Base-by-base conservation (phyloP, 2,888 invertebrate species). In the Ditylenchus weischeri region DNA sequence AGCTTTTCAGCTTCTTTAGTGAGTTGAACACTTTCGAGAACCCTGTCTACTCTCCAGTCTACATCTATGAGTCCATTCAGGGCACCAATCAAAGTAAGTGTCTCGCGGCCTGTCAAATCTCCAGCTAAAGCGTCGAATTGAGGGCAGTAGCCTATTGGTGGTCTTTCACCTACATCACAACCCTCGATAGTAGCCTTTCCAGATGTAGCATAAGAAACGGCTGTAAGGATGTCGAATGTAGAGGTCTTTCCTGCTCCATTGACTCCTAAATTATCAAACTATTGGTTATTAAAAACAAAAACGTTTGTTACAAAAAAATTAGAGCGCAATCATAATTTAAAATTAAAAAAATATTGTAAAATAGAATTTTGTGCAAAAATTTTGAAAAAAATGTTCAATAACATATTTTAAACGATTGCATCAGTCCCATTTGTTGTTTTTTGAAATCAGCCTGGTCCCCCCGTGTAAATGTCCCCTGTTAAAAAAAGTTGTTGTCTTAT, bases 231-330 rank as follows among this genome's bases (percentile, higher is more conserved):
- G 65, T 79, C 75, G 69, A 81, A 82, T 7, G 81, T 79, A 4
- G 81, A 76, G 19, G 81, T 81, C 65, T 81, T 81, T 64, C 81
- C 81, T 15, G 81, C 81, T 36, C 77, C 75, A 43, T 77, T 75
- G 10, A 75, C 77, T 15, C 74, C 29, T 29, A 29, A 29, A 29
- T 29, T 29, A 5, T 29, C 29, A 29, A 29, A 66, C 65, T 13
- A 21, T 60, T 54, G 29, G 10, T 15, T 19, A 50, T 50, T 2
- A 21, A 50, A 50, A 4, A 19, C 2, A 21, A 50, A 19, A 19
- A 50, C 21, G 1, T n/a, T 21, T n/a, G 1, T 50, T n/a, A n/a
- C n/a, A n/a, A n/a, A n/a, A n/a, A n/a, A n/a, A n/a, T n/a, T n/a
- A n/a, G n/a, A n/a, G n/a, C n/a, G n/a, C n/a, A n/a, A n/a, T n/a